Evolutionary conservation across 2,888 invertebrate genomes (phyloP).

Genomic region (Morpho helenor): DNA sequence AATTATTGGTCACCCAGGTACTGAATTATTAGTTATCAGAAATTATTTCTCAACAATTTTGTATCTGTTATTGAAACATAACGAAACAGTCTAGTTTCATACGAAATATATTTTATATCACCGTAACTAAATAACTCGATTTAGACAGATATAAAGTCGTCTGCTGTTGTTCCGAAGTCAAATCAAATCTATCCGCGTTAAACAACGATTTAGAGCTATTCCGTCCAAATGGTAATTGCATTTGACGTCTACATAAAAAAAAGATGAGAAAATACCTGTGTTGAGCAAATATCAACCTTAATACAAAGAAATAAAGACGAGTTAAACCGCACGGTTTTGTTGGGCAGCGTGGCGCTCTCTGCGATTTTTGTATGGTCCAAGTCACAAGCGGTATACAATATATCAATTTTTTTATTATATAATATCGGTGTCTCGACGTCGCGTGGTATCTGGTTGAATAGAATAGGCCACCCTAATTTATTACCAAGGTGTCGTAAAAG

Average conservation of each 20-base stretch:
- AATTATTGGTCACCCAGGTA: no score
- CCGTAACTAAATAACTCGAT: no score
- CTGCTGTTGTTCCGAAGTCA: conserved; percentile 14
- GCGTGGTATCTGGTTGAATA: no score
- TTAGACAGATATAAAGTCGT: not conserved
- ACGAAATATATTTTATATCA: no score
- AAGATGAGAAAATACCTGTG: conserved; percentile 9
- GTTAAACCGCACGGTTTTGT: conserved; percentile 19
- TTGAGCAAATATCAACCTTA: conserved; percentile 29
- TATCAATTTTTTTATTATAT: no score
- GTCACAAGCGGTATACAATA: conserved; percentile 4
- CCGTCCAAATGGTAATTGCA: conserved; percentile 32
- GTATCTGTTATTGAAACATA: no score
- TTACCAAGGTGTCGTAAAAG: no score
- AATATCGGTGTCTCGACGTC: no score
- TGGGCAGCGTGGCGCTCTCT: conserved; percentile 30
- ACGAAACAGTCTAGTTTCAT: no score
- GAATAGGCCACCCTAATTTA: no score
- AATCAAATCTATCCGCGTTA: conserved; percentile 32
- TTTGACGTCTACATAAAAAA: conserved; percentile 31
- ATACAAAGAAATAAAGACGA: conserved; percentile 25
- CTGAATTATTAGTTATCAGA: no score
- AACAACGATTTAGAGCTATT: conserved; percentile 31
- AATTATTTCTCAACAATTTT: no score
- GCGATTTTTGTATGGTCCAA: conserved; percentile 27